Percentiles rank a stretch among this genome's conserved stretches.
Evolutionary conservation across 2,888 invertebrate species (phyloP).

Genomic region (Himalopsyche tibetana): DNA sequence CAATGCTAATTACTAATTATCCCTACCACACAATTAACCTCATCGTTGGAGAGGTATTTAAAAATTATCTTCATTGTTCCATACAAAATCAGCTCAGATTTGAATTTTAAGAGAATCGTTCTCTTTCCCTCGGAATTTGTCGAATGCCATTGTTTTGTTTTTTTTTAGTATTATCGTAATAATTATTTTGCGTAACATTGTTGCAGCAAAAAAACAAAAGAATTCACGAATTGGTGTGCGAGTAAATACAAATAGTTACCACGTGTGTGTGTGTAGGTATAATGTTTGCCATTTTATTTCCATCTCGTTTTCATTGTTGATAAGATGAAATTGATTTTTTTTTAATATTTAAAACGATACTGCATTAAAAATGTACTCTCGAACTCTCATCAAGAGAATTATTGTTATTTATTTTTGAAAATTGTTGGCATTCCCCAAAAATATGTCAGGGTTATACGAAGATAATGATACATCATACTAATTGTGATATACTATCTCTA

Average conservation of each 20-base stretch:
- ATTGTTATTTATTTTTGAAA: no score
- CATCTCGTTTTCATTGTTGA: neutral
- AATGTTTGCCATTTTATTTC: neutral
- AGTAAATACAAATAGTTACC: neutral
- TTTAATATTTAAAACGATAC: no score
- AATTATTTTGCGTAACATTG: conserved; percentile 26
- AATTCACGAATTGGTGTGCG: neutral
- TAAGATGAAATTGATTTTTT: neutral
- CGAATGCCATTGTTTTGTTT: conserved; percentile 7
- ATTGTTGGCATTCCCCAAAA: no score
- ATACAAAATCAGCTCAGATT: neutral
- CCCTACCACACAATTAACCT: neutral
- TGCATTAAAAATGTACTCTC: no score
- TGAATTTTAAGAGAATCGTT: neutral
- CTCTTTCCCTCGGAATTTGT: conserved; percentile 21
- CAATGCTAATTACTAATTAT: conserved; percentile 5
- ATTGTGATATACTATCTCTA: no score
- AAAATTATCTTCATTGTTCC: neutral
- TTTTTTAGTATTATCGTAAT: conserved; percentile 2
- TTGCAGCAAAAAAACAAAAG: conserved; percentile 17
- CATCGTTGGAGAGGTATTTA: neutral
- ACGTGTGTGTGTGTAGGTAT: neutral
- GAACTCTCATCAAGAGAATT: no score
- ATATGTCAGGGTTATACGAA: no score
- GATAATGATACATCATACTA: no score